Evolutionary conservation across 2,797 vertebrate species (phyloP).

Genomic region (Allobates femoralis): DNA sequence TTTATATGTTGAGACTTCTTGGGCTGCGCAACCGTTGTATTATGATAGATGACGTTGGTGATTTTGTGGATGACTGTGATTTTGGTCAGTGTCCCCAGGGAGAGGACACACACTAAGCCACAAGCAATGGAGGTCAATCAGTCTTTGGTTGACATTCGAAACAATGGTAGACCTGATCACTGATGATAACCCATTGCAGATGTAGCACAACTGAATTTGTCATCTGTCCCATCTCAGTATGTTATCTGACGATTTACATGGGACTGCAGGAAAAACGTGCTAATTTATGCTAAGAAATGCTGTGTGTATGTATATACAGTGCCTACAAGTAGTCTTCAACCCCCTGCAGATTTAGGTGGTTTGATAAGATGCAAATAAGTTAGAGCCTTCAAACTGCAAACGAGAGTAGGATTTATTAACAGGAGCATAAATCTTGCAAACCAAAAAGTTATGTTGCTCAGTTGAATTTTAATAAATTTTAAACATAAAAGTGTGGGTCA

Average conservation of each 20-base stretch:
- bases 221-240: not conserved
- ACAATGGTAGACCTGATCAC: constrained; percentile 26
- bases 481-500: too few relatives aligned
- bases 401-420: too few relatives aligned
- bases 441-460: too few relatives aligned
- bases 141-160: not conserved
- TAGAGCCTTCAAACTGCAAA: too few relatives aligned
- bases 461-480: too few relatives aligned
- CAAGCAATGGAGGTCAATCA: constrained; percentile 23
- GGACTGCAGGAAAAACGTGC: not conserved
- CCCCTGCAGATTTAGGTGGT: too few relatives aligned
- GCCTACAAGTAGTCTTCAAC: too few relatives aligned
- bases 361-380: too few relatives aligned
- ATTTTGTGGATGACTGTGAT: not conserved
- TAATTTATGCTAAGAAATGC: not conserved
- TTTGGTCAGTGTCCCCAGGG: constrained; percentile 10
- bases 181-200: not conserved
- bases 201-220: not conserved
- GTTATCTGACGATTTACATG: constrained; percentile 4
- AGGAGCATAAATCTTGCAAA: too few relatives aligned
- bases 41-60: constrained; percentile 39
- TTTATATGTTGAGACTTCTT: not conserved
- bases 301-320: too few relatives aligned
- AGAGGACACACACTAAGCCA: constrained; percentile 36
- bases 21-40: constrained; percentile 9